A percentile compares a stretch with the other conserved stretches of the same genome.
phyloP scores from a whole-genome alignment of 2,113 vertebrate species.

The Pan paniscus region DNA sequence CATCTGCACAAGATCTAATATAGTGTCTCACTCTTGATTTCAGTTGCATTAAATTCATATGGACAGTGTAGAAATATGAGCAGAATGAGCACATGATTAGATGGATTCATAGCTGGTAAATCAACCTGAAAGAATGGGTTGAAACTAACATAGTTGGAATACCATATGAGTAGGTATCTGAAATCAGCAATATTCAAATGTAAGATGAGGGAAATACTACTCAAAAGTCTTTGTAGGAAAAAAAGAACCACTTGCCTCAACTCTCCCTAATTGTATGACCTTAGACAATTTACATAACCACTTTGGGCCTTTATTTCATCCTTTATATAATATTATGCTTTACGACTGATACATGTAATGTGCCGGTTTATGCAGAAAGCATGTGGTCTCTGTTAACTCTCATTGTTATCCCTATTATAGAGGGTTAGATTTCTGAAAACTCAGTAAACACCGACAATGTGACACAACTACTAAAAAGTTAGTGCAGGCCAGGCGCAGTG shows the following conservation, averaged over 20 bases:
- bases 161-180: not conserved
- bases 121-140: not conserved
- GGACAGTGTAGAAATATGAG: not conserved
- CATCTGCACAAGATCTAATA: not conserved
- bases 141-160: not conserved
- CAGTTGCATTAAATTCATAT: not conserved
- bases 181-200: not conserved
- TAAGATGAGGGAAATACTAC: not conserved
- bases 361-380: not conserved
- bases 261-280: rapidly evolving
- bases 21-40: not conserved
- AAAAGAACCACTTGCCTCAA: not conserved
- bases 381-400: not conserved
- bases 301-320: not conserved
- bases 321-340: not conserved
- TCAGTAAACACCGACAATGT: not conserved
- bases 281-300: not conserved
- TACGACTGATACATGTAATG: not conserved
- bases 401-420: not conserved
- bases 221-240: not conserved
- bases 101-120: not conserved
- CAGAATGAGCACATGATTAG: not conserved
- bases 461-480: not conserved
- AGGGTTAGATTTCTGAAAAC: not conserved
- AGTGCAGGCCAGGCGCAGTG: not conserved